Evolutionary conservation across 2,888 invertebrate genomes (phyloP).

Genomic region (Dolomedes plantarius): DNA sequence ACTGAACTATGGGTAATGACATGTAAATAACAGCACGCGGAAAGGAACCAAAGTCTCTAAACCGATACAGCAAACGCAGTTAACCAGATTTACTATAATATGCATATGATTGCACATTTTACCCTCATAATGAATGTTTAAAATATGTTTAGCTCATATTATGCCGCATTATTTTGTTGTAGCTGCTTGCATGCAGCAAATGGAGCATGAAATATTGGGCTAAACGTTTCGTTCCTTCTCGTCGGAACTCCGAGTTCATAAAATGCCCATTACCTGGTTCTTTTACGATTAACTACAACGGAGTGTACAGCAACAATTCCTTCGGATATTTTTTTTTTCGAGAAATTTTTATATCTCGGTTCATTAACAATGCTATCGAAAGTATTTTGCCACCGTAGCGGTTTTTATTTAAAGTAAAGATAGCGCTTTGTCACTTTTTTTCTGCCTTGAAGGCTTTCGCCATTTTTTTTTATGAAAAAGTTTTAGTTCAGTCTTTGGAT

Average conservation of each 20-base stretch:
- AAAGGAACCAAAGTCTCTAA: conserved; percentile 26
- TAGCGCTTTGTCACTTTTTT: conserved; percentile 37
- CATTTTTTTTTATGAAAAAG: conserved; percentile 5
- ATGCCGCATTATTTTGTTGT: too few relatives aligned
- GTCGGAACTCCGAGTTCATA: too few relatives aligned
- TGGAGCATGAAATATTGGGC: too few relatives aligned
- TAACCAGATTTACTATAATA: too few relatives aligned
- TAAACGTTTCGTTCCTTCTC: too few relatives aligned
- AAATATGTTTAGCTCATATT: too few relatives aligned
- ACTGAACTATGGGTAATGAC: conserved; percentile 54
- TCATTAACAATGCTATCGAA: conserved; percentile 69
- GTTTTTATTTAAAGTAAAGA: conserved; percentile 59
- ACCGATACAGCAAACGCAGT: too few relatives aligned
- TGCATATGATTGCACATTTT: too few relatives aligned
- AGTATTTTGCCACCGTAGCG: conserved; percentile 53
- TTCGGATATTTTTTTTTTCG: conserved; percentile 17
- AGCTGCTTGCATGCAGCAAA: too few relatives aligned
- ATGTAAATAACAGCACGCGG: conserved; percentile 39
- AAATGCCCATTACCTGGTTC: conserved; percentile 18
- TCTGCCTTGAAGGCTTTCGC: conserved; percentile 15
- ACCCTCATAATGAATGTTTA: too few relatives aligned
- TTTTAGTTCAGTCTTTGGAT: background rate
- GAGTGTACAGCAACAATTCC: conserved; percentile 17
- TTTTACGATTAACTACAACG: conserved; percentile 37
- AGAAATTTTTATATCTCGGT: conserved; percentile 45